phyloP scores from a whole-genome alignment of 2,113 vertebrate species.

The Odocoileus hemionus region DNA sequence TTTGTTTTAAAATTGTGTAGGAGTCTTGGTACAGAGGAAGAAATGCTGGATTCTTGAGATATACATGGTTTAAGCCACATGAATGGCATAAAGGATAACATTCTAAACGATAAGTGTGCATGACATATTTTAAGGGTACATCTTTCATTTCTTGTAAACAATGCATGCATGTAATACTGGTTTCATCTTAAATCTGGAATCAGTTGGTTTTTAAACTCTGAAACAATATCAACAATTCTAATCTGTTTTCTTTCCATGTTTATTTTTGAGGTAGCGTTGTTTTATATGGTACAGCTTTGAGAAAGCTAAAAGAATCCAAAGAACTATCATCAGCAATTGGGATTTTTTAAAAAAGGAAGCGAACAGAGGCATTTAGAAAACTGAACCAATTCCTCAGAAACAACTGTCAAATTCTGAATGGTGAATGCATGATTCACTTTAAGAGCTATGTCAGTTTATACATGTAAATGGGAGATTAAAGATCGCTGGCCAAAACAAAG shows the following conservation, averaged over 20 bases:
- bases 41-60: not conserved
- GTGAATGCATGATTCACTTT: not conserved
- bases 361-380: not conserved
- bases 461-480: not conserved
- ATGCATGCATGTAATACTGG: not conserved
- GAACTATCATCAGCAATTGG: not conserved
- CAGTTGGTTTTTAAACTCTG: not conserved
- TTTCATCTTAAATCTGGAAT: not conserved
- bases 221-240: not conserved
- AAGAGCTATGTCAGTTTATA: not conserved
- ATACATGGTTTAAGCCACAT: not conserved
- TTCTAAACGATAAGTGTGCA: not conserved
- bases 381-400: not conserved
- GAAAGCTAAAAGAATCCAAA: not conserved
- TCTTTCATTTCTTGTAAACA: not conserved
- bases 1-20: not conserved
- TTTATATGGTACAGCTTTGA: not conserved
- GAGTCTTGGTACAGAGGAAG: not conserved
- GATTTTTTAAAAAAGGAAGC: not conserved
- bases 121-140: not conserved
- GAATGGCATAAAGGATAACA: not conserved
- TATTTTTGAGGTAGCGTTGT: not conserved
- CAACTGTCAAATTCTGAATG: not conserved
- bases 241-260: not conserved
- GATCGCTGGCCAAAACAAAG: not conserved